Evolutionary conservation across 2,797 vertebrate genomes (phyloP).

Genomic region (Notolabrus celidotus): DNA sequence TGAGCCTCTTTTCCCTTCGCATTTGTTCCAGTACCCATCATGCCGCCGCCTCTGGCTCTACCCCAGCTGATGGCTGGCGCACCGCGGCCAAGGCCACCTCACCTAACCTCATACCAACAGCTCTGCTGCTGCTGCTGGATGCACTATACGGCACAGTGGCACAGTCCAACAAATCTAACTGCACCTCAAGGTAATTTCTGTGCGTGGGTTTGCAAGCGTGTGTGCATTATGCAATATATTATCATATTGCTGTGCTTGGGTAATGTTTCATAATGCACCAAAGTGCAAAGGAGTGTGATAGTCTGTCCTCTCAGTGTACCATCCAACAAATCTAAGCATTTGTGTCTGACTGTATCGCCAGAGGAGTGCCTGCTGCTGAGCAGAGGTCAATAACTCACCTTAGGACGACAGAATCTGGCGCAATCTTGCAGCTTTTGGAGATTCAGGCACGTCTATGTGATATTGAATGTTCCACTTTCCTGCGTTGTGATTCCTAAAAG

Average conservation of each 20-base stretch:
- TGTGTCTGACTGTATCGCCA: constrained; percentile 19
- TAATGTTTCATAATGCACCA: constrained; percentile 48
- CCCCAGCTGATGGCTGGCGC: constrained; percentile 32
- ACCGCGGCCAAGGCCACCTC: constrained; percentile 43
- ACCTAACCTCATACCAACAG: constrained; percentile 50
- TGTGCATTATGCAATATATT: constrained; percentile 60
- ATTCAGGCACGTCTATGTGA: constrained; percentile 6
- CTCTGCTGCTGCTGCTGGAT: constrained; percentile 23
- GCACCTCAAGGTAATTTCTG: constrained; percentile 52
- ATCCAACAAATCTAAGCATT: constrained; percentile 5
- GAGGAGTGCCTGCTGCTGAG: neutral
- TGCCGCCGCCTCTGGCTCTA: constrained; percentile 51
- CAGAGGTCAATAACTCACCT: constrained; percentile 61
- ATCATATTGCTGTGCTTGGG: constrained; percentile 46
- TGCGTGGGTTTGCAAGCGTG: constrained; percentile 52
- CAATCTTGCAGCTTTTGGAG: constrained; percentile 40
- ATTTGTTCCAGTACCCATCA: constrained; percentile 70
- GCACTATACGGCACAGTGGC: constrained; percentile 2
- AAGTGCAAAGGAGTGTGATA: constrained; percentile 52
- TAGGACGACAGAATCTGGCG: constrained; percentile 29
- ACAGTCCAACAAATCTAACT: constrained; percentile 23
- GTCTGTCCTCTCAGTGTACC: constrained; percentile 33
- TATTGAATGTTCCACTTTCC: constrained; percentile 34
- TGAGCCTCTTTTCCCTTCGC: constrained; percentile 66
- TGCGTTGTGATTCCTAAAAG: constrained; percentile 13